Percentiles rank a stretch among this genome's conserved stretches.
Evolutionary conservation across 2,888 invertebrate species (phyloP).

Genomic region (Brenthis ino): DNA sequence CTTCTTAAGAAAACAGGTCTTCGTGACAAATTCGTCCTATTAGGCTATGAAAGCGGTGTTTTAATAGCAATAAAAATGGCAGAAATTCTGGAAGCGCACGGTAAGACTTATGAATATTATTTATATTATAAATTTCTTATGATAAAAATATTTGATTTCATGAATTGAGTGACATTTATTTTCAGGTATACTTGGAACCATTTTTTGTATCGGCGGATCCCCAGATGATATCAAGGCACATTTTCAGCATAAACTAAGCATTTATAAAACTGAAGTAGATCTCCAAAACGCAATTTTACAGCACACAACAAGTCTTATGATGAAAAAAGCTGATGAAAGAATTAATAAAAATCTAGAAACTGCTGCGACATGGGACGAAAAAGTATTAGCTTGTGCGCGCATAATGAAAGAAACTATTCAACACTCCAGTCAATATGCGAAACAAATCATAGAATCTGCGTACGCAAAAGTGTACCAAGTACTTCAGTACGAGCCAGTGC

Average conservation of each 20-base stretch:
- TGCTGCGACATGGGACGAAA: conserved; percentile 47
- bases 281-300: conserved; percentile 46
- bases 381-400: conserved; percentile 42
- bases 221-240: conserved; percentile 48
- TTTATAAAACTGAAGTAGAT: conserved; percentile 40
- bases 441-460: conserved; percentile 42
- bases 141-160: background rate
- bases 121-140: background rate
- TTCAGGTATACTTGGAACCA: conserved; percentile 55
- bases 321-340: conserved; percentile 27
- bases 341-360: conserved; percentile 35
- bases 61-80: conserved; percentile 57
- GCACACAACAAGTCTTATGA: conserved; percentile 49
- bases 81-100: conserved; percentile 55
- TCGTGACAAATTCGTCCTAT: conserved; percentile 50
- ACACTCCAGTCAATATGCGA: conserved; percentile 41
- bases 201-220: conserved; percentile 57
- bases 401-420: background rate
- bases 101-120: conserved; percentile 42
- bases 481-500: background rate
- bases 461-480: conserved; percentile 12
- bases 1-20: conserved; percentile 47
- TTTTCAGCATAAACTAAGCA: conserved; percentile 43
- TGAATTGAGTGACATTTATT: background rate
- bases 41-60: conserved; percentile 61